Evolutionary conservation across 2,113 vertebrate species (phyloP), one percentile per base, ranked within the genome.

Genomic region (Poeciliopsis prolifica): DNA sequence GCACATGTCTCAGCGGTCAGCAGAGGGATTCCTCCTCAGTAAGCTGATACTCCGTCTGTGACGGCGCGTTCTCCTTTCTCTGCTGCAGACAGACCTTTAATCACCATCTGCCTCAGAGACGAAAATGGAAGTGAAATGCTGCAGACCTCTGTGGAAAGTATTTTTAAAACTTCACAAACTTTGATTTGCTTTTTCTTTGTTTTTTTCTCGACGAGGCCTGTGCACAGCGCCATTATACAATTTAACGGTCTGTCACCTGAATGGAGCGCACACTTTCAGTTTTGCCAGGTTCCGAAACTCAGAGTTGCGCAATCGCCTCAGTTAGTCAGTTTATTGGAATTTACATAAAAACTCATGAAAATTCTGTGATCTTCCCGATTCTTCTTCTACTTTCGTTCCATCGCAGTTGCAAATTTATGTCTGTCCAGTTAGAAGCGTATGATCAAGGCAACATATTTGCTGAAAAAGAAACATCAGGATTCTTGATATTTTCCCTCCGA

Each of bases 1-100:
- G 42, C 71, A 24, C 19, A 12, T 70, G 70, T 71, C 24, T 65
- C 42, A 35, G 72, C 61, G 33, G 67, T 60, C 48, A 33, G 42
- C 42, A 72, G 51, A 77, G 37, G 60, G 67, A 40, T 65, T 61
- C 40, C 7, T 69, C 72, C 44, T 77, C 61, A 33, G 70, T 51
- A 48, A 72, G 51, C 58, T 69, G 35, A 84, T 80, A 61, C 31
- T 74, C 51, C 77, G 40, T 88, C 84, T 67, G 68, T 67, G 72
- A 77, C 15, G 1, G 61, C 77, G 58, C 30, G 2, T 73, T 68
- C 77, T 61, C 44, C 44, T 28, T 19, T 35, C 61, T n/a, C 2
- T 58, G 58, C 61, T 70, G 82, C 70, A 66, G 62, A 68, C n/a
- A n/a, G 4, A 51, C 29, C 61, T 74, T 72, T 68, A 82, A 81